These are phyloP conservation scores for Pseudomyrmex pallidus DNA, from an alignment of 1,140 invertebrate species.

Conservation along the genomic window DNA sequence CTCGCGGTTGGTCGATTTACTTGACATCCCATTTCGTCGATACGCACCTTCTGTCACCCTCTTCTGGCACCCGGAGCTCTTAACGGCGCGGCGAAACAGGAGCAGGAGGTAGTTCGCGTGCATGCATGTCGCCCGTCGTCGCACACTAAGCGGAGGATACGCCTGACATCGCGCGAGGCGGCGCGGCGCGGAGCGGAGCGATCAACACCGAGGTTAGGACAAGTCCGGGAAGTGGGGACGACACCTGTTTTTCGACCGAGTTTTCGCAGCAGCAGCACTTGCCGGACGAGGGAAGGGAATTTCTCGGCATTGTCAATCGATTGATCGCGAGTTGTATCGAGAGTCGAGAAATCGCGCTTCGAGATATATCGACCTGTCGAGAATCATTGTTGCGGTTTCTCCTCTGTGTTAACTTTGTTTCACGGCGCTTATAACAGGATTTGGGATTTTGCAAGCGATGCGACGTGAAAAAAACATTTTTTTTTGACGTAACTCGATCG, in stretches of 20 bases:
- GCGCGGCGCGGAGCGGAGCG: slow-evolving; percentile 60
- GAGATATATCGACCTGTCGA: no score
- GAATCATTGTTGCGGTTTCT: no score
- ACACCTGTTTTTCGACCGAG: slow-evolving; percentile 67
- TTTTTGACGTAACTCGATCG: no score
- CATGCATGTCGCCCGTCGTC: slow-evolving; percentile 70
- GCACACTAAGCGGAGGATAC: slow-evolving; percentile 64
- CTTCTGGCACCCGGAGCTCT: background rate
- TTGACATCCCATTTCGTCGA: slow-evolving; percentile 3
- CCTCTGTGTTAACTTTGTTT: no score
- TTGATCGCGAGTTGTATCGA: slow-evolving; percentile 26
- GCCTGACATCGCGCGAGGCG: slow-evolving; percentile 62
- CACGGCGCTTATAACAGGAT: no score
- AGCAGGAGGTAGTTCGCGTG: slow-evolving; percentile 47
- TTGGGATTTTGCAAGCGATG: no score
- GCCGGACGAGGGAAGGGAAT: no score
- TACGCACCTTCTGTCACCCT: slow-evolving; percentile 27
- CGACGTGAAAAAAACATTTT: no score
- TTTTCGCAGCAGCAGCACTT: background rate
- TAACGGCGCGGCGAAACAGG: slow-evolving; percentile 31
- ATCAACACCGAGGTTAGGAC: slow-evolving; percentile 68
- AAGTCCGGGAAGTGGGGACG: slow-evolving; percentile 43
- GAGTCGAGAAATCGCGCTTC: background rate
- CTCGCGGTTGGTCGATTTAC: slow-evolving; percentile 31
- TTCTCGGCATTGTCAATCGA: no score